Conservation (phyloP, 2,113 vertebrate genomes). For the Hymenochirus boettgeri region DNA sequence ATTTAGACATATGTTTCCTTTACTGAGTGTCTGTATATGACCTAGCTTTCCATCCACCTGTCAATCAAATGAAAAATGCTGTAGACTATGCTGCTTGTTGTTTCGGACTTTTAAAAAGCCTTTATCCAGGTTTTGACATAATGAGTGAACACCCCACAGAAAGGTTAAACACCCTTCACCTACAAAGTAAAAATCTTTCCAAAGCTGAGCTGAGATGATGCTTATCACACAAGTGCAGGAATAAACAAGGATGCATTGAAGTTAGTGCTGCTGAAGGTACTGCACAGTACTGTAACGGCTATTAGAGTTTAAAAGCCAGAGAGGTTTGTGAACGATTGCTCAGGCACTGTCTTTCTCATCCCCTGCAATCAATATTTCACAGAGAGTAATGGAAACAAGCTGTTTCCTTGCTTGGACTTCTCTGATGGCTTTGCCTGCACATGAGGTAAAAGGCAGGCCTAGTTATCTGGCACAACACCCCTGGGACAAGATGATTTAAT, state of each 20-base stretch:
- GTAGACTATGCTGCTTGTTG: background rate
- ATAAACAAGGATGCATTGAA: slow-evolving; percentile 33
- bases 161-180: slow-evolving; percentile 24
- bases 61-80: background rate
- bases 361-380: slow-evolving; percentile 44
- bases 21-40: too few species aligned
- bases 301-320: slow-evolving; percentile 37
- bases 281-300: slow-evolving; percentile 35
- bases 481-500: slow-evolving; percentile 22
- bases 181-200: slow-evolving; percentile 32
- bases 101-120: background rate
- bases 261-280: slow-evolving; percentile 15
- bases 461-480: background rate
- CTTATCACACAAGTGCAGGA: slow-evolving; percentile 19
- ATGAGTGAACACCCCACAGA: background rate
- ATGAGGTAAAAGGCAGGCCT: slow-evolving; percentile 6
- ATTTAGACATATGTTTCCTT: too few species aligned
- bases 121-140: background rate
- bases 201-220: slow-evolving; percentile 11
- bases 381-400: slow-evolving; percentile 32
- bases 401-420: slow-evolving; percentile 31
- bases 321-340: slow-evolving; percentile 35
- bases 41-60: too few species aligned
- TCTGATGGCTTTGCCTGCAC: slow-evolving; percentile 1
- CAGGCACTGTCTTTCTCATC: slow-evolving; percentile 21